Base-by-base conservation (phyloP, 2,797 vertebrate species). In the Neoniphon sammara region DNA sequence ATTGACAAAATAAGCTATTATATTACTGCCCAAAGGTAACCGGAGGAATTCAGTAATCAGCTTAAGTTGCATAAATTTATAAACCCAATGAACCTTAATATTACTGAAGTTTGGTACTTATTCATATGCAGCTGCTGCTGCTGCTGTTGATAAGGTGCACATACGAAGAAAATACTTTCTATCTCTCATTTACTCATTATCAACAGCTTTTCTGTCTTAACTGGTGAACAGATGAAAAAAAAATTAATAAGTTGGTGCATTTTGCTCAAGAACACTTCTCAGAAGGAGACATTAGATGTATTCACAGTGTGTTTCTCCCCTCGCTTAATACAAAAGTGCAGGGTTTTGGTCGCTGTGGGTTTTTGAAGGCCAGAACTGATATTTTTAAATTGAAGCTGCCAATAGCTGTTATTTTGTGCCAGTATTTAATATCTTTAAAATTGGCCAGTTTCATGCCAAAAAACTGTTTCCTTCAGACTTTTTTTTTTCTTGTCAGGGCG, bases 211-310 rank as follows among this genome's bases (percentile, higher is more conserved):
- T 74, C 72, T 71, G 27, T 71, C 57, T 65, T 14, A 54, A 67
- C 20, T 44, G 25, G 57, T 20, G 67, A 59, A 39, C 49, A 7
- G n/a, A 69, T 18, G 36, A 42, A 52, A 52, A 58, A 34, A 10
- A 31, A 31, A 31, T 31, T 74, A 42, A 84, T 78, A 74, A 73
- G 52, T 73, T 76, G 73, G 74, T 50, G 49, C 46, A 65, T 23
- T 58, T 66, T 66, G 49, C 72, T 63, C 73, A 44, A 58, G 71
- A 52, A 42, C 20, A 47, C 17, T 72, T 34, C 49, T 34, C 44
- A 31, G 53, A 20, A 42, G 44, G 49, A 47, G 72, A 53, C 55
- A 2, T 56, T 66, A 36, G 68, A 14, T 53, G 52, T 56, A 31
- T 31, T 31, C 30, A 31, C 30, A 30, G 27, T 63, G 36, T 63